Percentiles rank a stretch among this genome's conserved stretches.
These are phyloP conservation scores for Tauraco hartlaubi DNA, from an alignment of 2,797 vertebrate species.

Conservation along the genomic window DNA sequence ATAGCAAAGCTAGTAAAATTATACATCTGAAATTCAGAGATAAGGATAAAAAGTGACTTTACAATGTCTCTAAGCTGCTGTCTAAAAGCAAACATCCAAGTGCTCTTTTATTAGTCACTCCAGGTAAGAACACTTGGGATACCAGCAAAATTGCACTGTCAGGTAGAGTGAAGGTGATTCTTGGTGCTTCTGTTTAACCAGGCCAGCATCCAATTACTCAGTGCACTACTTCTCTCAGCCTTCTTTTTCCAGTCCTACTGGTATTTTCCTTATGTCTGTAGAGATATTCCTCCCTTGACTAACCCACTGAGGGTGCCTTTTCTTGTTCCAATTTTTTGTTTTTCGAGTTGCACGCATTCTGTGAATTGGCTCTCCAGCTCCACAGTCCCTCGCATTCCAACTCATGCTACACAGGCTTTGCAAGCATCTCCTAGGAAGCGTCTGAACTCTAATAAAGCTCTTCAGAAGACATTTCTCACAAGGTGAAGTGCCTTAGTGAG, in stretches of 20 bases:
- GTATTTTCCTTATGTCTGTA: not conserved
- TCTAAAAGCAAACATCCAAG: not conserved
- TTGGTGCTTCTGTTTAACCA: not conserved
- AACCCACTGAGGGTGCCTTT: not conserved
- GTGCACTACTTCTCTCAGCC: not conserved
- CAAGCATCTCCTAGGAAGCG: not conserved
- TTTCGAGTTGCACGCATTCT: not conserved
- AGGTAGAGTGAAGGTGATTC: not conserved
- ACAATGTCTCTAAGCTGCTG: not conserved
- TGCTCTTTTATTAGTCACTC: not conserved
- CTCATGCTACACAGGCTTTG: not conserved
- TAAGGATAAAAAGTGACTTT: not conserved
- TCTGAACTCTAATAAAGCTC: not conserved
- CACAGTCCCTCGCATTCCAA: not conserved
- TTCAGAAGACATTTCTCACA: not conserved
- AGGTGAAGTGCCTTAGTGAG: not conserved
- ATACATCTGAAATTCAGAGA: slow-evolving; percentile 88
- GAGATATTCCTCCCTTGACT: not conserved
- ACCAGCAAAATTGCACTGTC: not conserved
- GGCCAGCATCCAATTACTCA: slow-evolving; percentile 9
- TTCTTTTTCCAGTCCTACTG: slow-evolving; percentile 3
- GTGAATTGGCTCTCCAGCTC: not conserved
- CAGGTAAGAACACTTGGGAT: not conserved
- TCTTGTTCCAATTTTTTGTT: not conserved
- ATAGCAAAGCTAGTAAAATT: slow-evolving; percentile 98